A percentile compares a stretch with the other conserved stretches of the same genome.
These are phyloP conservation scores for Chymomyza fuscimana DNA, from an alignment of 2,888 invertebrate genomes.

Conservation along the genomic window DNA sequence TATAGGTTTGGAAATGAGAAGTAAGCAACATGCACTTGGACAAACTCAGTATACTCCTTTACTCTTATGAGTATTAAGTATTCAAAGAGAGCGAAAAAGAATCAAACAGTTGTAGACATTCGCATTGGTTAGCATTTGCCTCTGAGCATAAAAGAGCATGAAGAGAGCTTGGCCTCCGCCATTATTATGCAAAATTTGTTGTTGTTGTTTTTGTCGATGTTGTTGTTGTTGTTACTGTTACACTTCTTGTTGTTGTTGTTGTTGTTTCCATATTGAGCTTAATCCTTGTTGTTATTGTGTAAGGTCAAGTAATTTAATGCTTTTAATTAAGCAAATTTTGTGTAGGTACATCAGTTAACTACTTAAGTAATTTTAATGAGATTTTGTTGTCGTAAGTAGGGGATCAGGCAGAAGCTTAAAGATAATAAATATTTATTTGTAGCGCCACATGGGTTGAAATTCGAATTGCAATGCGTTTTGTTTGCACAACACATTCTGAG, in stretches of 20 bases:
- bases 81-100: constrained; percentile 1
- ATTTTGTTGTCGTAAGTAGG: neutral
- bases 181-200: constrained; percentile 28
- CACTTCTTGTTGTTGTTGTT: neutral
- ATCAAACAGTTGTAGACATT: constrained; percentile 14
- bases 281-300: constrained; percentile 4
- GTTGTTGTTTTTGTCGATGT: constrained; percentile 16
- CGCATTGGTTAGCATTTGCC: constrained; percentile 12
- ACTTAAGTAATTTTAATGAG: neutral
- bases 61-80: neutral
- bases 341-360: neutral
- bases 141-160: constrained; percentile 30
- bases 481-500: too few species aligned
- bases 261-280: neutral
- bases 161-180: constrained; percentile 34
- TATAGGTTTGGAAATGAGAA: too few species aligned
- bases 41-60: too few species aligned
- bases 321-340: constrained; percentile 48
- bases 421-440: neutral
- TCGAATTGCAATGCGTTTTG: too few species aligned
- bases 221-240: neutral
- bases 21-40: too few species aligned
- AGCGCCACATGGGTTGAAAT: too few species aligned
- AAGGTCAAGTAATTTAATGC: constrained; percentile 54
- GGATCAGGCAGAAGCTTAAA: neutral